Evolutionary conservation across 2,113 vertebrate species (phyloP), one percentile per base, ranked within the genome.

Genomic region (Asarcornis scutulata): DNA sequence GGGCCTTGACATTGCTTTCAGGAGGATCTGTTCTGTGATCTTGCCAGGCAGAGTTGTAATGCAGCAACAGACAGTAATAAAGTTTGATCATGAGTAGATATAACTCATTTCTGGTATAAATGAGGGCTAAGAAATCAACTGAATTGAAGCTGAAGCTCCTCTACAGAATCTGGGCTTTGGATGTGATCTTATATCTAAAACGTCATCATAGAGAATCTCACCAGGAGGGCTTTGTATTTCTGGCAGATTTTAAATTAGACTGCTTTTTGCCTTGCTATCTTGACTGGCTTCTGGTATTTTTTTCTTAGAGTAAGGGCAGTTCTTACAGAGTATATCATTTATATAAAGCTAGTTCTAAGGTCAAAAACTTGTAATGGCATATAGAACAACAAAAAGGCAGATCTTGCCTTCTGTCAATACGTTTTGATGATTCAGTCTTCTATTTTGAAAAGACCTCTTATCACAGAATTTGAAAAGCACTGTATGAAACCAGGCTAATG

Each of bases 211-310:
- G 74, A 77, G 27, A 66, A n/a, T 88, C 59, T 89, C 78, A 73
- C 34, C 21, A 62, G 87, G 87, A 93, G 38, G 36, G 7, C 23
- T 92, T 71, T 95, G 50, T 84, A 17, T 73, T 93, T 92, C 74
- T 80, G 63, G 17, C 55, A 89, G 67, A 69, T 89, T 87, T 92
- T 76, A 85, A 89, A 94, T 93, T 73, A 66, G 32, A 26, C 46
- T 66, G 32, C 73, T 91, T 82, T 92, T 73, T 96, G 36, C 53
- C 8, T 36, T 72, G 63, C 17, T 94, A 4, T 86, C 66, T 75
- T 92, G 69, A 66, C 58, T 66, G 73, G 11, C 31, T 95, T 76
- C 40, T 80, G 40, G 18, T 46, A 76, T 58, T 89, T 92, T 80
- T 79, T 80, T 79, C 44, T 73, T 59, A 82, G 64, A 68, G 27